Conservation (phyloP, 2,888 invertebrate genomes). For the Erynnis tages region DNA sequence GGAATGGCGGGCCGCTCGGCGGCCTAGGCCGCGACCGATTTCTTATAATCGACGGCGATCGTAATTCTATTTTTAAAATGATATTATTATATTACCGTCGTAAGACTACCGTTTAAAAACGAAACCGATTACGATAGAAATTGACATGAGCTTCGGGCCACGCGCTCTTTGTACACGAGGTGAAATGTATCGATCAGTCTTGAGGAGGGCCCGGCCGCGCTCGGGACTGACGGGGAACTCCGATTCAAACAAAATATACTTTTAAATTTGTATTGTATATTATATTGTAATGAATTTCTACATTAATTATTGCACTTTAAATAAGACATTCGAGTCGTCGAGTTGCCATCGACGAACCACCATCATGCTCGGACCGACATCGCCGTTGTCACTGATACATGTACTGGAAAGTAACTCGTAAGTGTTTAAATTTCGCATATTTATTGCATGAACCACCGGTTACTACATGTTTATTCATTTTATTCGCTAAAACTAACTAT, state of each 20-base stretch:
- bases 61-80: conserved; percentile 26
- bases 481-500: conserved; percentile 60
- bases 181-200: conserved; percentile 76
- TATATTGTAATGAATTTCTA: conserved; percentile 66
- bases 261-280: no score
- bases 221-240: conserved; percentile 49
- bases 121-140: conserved; percentile 43
- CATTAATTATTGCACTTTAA: conserved; percentile 75
- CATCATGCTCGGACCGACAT: conserved; percentile 45
- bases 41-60: conserved; percentile 20
- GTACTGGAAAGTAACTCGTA: conserved; percentile 43
- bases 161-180: conserved; percentile 52
- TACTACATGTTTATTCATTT: conserved; percentile 31
- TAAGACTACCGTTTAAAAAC: conserved; percentile 26
- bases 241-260: conserved; percentile 63
- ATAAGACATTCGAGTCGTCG: conserved; percentile 54
- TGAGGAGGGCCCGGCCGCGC: conserved; percentile 42
- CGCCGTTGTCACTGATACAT: conserved; percentile 50
- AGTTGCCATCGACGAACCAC: conserved; percentile 42
- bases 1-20: conserved; percentile 29
- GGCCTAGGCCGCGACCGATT: conserved; percentile 26
- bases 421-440: conserved; percentile 23
- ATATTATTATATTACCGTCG: conserved; percentile 29
- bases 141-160: conserved; percentile 68
- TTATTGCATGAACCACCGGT: conserved; percentile 55